Conservation (phyloP, 1,140 invertebrate genomes). For the Oryzaephilus surinamensis region DNA sequence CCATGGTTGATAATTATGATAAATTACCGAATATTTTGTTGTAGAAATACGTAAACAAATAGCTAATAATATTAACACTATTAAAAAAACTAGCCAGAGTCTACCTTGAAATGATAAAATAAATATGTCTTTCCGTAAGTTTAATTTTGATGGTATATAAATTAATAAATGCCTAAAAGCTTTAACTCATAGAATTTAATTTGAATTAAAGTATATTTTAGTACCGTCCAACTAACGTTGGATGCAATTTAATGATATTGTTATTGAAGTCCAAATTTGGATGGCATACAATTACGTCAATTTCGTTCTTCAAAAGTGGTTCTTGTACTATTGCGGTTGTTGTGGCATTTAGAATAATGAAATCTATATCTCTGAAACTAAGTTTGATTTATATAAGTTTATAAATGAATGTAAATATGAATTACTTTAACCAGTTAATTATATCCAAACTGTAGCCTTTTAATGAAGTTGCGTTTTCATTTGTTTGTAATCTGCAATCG, state of each 20-base stretch:
- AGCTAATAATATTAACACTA: constrained; percentile 17
- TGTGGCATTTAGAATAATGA: background rate
- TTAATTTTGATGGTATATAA: constrained; percentile 18
- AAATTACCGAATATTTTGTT: constrained; percentile 15
- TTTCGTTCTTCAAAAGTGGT: background rate
- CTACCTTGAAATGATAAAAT: constrained; percentile 26
- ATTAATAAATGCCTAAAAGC: constrained; percentile 18
- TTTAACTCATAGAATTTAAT: too few species aligned
- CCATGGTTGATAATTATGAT: constrained; percentile 18
- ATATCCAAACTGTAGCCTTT: constrained; percentile 9
- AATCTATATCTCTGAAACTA: background rate
- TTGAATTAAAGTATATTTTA: background rate
- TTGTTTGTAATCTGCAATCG: constrained; percentile 1
- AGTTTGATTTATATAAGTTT: background rate
- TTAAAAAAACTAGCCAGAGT: constrained; percentile 24
- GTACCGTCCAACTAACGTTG: constrained; percentile 7
- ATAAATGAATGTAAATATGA: background rate
- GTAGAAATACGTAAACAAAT: constrained; percentile 26
- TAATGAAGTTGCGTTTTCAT: background rate
- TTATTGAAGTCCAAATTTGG: background rate
- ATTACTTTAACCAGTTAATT: constrained; percentile 8
- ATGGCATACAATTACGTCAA: constrained; percentile 7
- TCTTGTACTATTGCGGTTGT: too few species aligned
- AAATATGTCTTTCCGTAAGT: constrained; percentile 25
- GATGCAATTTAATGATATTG: constrained; percentile 6